Conservation (phyloP, 2,888 invertebrate species). For the Proisotoma minuta region DNA sequence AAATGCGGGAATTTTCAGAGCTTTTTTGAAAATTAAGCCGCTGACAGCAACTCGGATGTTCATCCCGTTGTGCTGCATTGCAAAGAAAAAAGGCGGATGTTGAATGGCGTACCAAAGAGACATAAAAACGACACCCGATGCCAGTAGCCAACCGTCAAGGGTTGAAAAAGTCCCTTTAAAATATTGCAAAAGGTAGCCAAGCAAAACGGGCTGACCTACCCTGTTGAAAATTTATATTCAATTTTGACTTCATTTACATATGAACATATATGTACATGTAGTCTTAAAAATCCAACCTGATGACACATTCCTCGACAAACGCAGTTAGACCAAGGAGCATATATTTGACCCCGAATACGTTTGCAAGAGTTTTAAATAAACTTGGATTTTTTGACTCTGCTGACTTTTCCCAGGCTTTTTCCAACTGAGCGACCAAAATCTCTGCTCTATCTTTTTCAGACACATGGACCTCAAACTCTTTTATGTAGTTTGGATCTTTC, state of each 20-base stretch:
- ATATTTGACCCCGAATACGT: neutral
- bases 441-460: neutral
- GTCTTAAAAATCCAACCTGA: slow-evolving; percentile 3
- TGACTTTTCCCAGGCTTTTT: neutral
- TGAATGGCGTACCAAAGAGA: slow-evolving; percentile 24
- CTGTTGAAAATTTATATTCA: slow-evolving; percentile 21
- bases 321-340: slow-evolving; percentile 10
- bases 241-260: no score
- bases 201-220: slow-evolving; percentile 29
- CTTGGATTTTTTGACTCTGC: no score
- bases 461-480: neutral
- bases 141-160: slow-evolving; percentile 51
- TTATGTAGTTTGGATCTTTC: neutral
- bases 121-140: slow-evolving; percentile 48
- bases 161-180: slow-evolving; percentile 21
- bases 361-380: neutral
- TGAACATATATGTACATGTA: no score
- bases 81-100: slow-evolving; percentile 55
- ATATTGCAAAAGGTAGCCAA: slow-evolving; percentile 33
- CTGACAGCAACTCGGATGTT: slow-evolving; percentile 73
- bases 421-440: neutral
- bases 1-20: slow-evolving; percentile 65
- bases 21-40: slow-evolving; percentile 79
- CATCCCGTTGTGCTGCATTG: slow-evolving; percentile 66
- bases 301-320: slow-evolving; percentile 20